These are phyloP conservation scores for Chrysaora quinquecirrha DNA, from an alignment of 30 jellyfish, hydroid and myxozoan species.

Conservation along the genomic window DNA sequence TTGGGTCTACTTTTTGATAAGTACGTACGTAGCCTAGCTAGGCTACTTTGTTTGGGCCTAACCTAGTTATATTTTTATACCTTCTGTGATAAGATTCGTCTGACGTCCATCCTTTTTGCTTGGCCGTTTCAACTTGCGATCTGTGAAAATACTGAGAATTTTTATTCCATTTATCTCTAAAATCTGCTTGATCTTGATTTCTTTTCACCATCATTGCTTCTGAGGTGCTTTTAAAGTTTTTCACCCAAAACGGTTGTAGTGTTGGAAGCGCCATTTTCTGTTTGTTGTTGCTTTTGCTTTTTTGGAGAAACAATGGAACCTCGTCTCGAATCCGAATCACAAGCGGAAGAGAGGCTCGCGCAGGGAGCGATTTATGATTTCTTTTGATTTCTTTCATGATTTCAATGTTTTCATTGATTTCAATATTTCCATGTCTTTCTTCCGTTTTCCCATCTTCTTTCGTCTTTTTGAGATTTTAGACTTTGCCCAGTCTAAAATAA, in stretches of 20 bases:
- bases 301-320: conserved; percentile 26
- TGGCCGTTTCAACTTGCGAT: conserved; percentile 57
- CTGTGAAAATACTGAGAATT: conserved; percentile 58
- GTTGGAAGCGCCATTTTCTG: conserved; percentile 92
- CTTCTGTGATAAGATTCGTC: conserved; percentile 69
- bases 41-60: too few species aligned
- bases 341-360: too few species aligned
- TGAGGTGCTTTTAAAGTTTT: conserved; percentile 51
- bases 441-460: too few species aligned
- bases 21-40: too few species aligned
- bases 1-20: too few species aligned
- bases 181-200: conserved; percentile 71
- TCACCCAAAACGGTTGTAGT: conserved; percentile 78
- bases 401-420: too few species aligned
- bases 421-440: too few species aligned
- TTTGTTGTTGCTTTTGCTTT: conserved; percentile 15
- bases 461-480: too few species aligned
- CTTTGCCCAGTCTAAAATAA: too few species aligned
- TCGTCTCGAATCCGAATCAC: conserved; percentile 41
- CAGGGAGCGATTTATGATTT: too few species aligned
- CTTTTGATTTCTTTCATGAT: too few species aligned
- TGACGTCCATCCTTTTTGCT: conserved; percentile 76
- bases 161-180: conserved; percentile 73
- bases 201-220: conserved; percentile 72
- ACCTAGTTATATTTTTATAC: too few species aligned